A percentile compares a stretch with the other conserved stretches of the same genome.
These are phyloP conservation scores for Nymphalis c-album DNA, from an alignment of 2,888 invertebrate species.

Conservation along the genomic window DNA sequence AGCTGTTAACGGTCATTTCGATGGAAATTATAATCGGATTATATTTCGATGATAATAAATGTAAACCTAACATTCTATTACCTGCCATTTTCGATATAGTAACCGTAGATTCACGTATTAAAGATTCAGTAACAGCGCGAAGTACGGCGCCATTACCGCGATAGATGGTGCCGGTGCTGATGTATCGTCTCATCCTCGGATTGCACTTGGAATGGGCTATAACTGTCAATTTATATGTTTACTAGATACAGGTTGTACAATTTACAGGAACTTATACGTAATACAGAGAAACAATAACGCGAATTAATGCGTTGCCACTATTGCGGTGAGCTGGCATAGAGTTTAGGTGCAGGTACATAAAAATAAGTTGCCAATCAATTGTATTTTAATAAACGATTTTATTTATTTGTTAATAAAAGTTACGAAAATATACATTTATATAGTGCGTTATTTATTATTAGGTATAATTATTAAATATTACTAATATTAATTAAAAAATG, in stretches of 20 bases:
- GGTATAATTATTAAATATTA: neutral
- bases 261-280: conserved; percentile 8
- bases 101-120: conserved; percentile 51
- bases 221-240: conserved; percentile 38
- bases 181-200: conserved; percentile 69
- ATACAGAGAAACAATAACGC: neutral
- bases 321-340: neutral
- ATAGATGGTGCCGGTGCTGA: conserved; percentile 65
- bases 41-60: too few species aligned
- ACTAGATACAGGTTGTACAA: conserved; percentile 3
- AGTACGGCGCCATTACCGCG: conserved; percentile 63
- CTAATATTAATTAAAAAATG: too few species aligned
- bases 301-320: neutral
- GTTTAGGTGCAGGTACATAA: too few species aligned
- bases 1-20: too few species aligned
- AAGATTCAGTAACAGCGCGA: conserved; percentile 66
- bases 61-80: neutral
- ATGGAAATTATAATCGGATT: too few species aligned
- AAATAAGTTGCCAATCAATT: neutral
- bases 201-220: conserved; percentile 50
- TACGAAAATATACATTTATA: neutral
- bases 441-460: neutral
- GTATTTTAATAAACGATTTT: too few species aligned
- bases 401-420: neutral
- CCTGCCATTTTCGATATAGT: conserved; percentile 14